Evolutionary conservation across 2,888 invertebrate species (phyloP).

Genomic region (Taphrorychus bicolor): DNA sequence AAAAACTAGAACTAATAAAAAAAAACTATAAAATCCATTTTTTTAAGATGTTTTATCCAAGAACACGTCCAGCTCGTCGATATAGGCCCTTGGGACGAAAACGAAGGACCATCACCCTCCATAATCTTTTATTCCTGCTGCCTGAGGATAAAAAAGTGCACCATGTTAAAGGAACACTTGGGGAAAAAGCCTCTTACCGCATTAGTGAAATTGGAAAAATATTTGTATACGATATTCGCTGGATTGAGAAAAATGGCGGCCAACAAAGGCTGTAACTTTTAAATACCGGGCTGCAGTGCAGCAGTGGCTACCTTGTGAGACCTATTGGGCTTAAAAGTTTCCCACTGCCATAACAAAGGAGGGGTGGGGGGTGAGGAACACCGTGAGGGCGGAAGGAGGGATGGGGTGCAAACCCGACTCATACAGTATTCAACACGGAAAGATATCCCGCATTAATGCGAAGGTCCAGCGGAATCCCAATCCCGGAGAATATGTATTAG

Average conservation of each 20-base stretch:
- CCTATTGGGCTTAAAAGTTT: conserved; percentile 16
- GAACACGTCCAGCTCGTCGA: conserved; percentile 17
- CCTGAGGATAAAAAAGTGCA: conserved; percentile 40
- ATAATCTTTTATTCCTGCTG: conserved; percentile 38
- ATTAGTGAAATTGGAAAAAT: conserved; percentile 53
- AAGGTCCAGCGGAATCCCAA: conserved; percentile 49
- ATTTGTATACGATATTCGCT: conserved; percentile 43
- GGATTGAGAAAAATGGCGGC: too few species aligned
- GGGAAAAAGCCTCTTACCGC: conserved; percentile 42
- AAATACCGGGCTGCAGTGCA: too few species aligned
- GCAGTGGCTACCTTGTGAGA: too few species aligned
- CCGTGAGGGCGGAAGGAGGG: too few species aligned
- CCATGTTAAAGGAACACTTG: conserved; percentile 37
- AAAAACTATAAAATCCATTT: conserved; percentile 29
- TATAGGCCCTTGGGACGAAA: conserved; percentile 28
- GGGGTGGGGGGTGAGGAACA: conserved; percentile 16
- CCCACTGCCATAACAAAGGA: conserved; percentile 16
- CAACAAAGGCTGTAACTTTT: too few species aligned
- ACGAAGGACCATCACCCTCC: conserved; percentile 7
- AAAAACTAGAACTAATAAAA: too few species aligned
- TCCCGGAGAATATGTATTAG: conserved; percentile 54
- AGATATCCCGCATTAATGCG: conserved; percentile 54
- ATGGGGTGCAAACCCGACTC: conserved; percentile 44
- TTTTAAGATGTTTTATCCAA: conserved; percentile 40
- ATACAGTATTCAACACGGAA: conserved; percentile 56